A percentile compares a stretch with the other conserved stretches of the same genome.
Conservation (phyloP, 2,797 vertebrate species). For the Sarcophilus harrisii region DNA sequence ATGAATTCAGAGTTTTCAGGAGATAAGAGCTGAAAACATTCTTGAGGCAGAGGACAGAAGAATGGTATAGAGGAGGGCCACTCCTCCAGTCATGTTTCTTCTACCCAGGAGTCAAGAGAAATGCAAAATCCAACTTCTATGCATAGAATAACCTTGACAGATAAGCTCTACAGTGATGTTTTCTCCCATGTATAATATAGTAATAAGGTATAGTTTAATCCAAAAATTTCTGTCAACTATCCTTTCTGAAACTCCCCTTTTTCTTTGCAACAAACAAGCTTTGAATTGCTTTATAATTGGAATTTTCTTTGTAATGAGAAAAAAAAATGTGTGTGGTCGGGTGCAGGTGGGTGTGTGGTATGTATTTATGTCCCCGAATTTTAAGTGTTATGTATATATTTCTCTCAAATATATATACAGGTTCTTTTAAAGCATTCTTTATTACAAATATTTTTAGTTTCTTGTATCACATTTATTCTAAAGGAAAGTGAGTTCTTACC, state of each 20-base stretch:
- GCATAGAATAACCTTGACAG: not conserved
- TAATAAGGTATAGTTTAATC: not conserved
- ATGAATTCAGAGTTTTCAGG: not conserved
- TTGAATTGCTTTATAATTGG: not conserved
- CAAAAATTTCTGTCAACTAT: not conserved
- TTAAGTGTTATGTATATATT: not conserved
- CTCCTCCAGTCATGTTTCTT: not conserved
- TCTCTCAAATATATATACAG: not conserved
- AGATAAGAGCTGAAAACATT: not conserved
- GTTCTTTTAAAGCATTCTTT: not conserved
- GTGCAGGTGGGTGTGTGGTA: no score
- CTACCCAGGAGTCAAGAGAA: not conserved
- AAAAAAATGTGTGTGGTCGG: no score
- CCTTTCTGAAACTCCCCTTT: not conserved
- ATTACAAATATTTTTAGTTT: not conserved
- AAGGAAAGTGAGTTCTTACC: not conserved
- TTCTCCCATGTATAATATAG: not conserved
- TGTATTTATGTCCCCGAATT: not conserved
- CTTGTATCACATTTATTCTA: not conserved
- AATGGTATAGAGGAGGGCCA: not conserved
- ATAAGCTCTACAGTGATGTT: not conserved
- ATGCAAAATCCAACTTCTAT: not conserved
- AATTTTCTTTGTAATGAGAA: not conserved
- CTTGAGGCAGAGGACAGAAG: not conserved
- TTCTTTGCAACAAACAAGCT: not conserved